phyloP scores from a whole-genome alignment of 2,888 invertebrate species.

The Apoderus coryli region DNA sequence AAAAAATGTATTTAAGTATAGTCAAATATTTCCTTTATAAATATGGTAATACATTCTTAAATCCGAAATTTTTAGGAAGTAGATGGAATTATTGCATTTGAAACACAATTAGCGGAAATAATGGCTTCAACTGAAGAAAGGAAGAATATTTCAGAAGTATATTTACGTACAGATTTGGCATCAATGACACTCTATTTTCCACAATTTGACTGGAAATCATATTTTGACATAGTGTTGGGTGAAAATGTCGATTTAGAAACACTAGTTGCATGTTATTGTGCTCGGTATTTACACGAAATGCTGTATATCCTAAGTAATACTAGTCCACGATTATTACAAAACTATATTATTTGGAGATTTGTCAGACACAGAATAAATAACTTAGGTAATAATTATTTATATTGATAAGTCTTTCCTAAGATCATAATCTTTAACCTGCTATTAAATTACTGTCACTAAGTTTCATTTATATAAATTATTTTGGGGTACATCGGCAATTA shows the following conservation, averaged over 20 bases:
- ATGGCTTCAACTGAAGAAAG: conserved; percentile 67
- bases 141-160: conserved; percentile 70
- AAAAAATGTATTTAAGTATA: too few species aligned
- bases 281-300: conserved; percentile 51
- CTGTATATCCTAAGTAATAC: conserved; percentile 49
- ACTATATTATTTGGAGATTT: conserved; percentile 66
- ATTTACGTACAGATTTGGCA: conserved; percentile 59
- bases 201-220: conserved; percentile 57
- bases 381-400: conserved; percentile 35
- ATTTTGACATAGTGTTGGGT: conserved; percentile 49
- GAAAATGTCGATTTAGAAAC: conserved; percentile 40
- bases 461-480: too few species aligned
- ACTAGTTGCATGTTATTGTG: conserved; percentile 59
- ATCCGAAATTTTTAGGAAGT: too few species aligned
- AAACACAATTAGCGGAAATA: conserved; percentile 57
- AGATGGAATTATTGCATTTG: conserved; percentile 62
- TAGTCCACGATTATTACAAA: conserved; percentile 30
- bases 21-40: too few species aligned
- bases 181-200: conserved; percentile 53
- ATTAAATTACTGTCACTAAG: too few species aligned
- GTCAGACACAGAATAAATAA: conserved; percentile 73
- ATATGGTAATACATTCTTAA: too few species aligned
- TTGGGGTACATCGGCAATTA: too few species aligned
- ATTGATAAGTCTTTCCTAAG: not conserved
- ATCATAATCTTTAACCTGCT: too few species aligned